Conservation (phyloP, 2,113 vertebrate species). For the Columba janthina region DNA sequence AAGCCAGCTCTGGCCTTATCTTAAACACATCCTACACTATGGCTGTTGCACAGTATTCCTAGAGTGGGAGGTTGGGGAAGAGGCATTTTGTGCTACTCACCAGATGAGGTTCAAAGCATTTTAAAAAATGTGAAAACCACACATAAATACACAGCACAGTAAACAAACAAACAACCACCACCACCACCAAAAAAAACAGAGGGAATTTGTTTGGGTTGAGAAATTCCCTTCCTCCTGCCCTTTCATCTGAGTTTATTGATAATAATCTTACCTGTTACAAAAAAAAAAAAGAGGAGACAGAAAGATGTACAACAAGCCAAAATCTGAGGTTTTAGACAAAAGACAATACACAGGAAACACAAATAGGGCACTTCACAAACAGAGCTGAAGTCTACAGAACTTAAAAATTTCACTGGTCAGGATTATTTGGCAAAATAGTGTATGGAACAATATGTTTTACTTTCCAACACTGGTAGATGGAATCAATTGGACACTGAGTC, state of each 20-base stretch:
- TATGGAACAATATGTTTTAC: background rate
- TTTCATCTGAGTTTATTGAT: background rate
- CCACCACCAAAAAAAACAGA: background rate
- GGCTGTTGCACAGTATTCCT: background rate
- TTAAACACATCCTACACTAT: background rate
- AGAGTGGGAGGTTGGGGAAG: background rate
- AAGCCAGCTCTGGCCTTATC: background rate
- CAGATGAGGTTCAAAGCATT: background rate
- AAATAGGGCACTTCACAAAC: background rate
- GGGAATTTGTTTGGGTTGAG: background rate
- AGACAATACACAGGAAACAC: background rate
- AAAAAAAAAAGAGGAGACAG: background rate
- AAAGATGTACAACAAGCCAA: background rate
- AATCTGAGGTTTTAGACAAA: background rate
- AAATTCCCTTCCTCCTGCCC: background rate
- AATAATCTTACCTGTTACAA: background rate
- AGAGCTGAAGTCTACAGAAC: background rate
- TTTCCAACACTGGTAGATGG: background rate
- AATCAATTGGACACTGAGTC: background rate
- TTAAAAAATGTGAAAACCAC: background rate
- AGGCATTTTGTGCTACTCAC: background rate
- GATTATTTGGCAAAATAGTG: background rate
- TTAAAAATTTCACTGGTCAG: background rate
- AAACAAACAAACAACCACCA: background rate
- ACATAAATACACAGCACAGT: background rate